These are phyloP conservation scores for Tenualosa thibaudeaui DNA, from an alignment of 2,797 vertebrate genomes.

Conservation along the genomic window DNA sequence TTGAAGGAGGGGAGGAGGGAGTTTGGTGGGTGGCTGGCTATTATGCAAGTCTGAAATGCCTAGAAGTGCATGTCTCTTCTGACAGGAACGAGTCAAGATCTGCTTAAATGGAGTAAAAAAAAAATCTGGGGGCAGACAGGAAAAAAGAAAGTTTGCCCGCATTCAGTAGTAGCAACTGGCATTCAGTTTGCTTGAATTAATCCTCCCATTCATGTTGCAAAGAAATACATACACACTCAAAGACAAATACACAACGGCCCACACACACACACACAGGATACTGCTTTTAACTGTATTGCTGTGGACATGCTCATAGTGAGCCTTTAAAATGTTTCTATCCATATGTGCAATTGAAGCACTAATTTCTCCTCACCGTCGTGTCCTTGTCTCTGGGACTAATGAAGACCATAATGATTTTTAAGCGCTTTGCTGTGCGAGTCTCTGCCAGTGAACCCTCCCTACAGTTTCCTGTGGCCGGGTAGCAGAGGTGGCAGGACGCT, in stretches of 20 bases:
- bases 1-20: not conserved
- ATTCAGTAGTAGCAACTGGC: constrained; percentile 29
- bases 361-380: constrained; percentile 20
- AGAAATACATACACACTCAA: constrained; percentile 37
- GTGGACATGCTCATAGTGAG: constrained; percentile 37
- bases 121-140: constrained; percentile 32
- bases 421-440: constrained; percentile 30
- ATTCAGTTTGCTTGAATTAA: constrained; percentile 17
- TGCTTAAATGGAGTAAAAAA: constrained; percentile 17
- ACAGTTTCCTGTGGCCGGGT: not conserved
- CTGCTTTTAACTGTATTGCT: constrained; percentile 48
- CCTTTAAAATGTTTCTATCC: constrained; percentile 49
- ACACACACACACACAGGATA: not conserved
- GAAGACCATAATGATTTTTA: constrained; percentile 30
- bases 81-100: constrained; percentile 22
- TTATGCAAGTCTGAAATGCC: constrained; percentile 39
- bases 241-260: not conserved
- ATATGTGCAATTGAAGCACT: constrained; percentile 40
- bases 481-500: not conserved
- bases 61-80: constrained; percentile 21
- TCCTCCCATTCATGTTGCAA: constrained; percentile 37
- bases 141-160: constrained; percentile 37
- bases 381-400: constrained; percentile 32
- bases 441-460: not conserved
- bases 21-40: constrained; percentile 23